Base-by-base conservation (phyloP, 92 coral and sea anemone genomes). In the Hydrozoanthus gracilis region DNA sequence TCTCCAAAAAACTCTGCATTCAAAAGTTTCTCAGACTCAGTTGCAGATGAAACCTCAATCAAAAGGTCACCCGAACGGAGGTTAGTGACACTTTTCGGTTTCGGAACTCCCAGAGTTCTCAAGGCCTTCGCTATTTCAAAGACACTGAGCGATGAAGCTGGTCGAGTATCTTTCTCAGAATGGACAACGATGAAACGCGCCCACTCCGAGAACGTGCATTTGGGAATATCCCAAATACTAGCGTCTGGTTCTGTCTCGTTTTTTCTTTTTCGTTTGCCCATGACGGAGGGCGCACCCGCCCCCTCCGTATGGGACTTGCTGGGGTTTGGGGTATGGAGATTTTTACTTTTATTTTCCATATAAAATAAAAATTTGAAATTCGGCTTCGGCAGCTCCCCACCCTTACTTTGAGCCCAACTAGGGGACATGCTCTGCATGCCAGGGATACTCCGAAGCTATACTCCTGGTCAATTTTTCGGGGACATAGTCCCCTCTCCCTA, bases 41-140 rank as follows among this genome's bases (percentile, higher is more conserved):
- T 66, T 66, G 71, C 71, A 66, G 71, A 66, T 66, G 71, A 66
- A 66, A 66, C 71, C 71, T 66, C 71, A 66, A 66, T 66, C 71
- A 66, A 66, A 66, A 66, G 71, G 71, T 66, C 71, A 66, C 71
- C 71, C 35, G 71, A 66, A 66, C 71, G 71, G 71, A 66, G 71
- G 71, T 66, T 66, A 66, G 71, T 66, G 71, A 66, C 71, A 66
- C 71, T 66, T 66, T 66, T 66, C 71, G 71, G 71, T 66, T 66
- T 66, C 35, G 71, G 35, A 66, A 66, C 71, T 66, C 71, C 71
- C 71, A 66, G 35, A 66, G 71, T 66, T 66, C 71, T 66, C 71
- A 66, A 66, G 71, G 71, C 71, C 71, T 66, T 66, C 71, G 71
- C 71, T 66, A 66, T 66, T 66, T 66, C 71, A 66, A 66, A 66